Evolutionary conservation across 1,140 invertebrate genomes (phyloP), one percentile per base, ranked within the genome.

Genomic region (Aphelenchoides besseyi): DNA sequence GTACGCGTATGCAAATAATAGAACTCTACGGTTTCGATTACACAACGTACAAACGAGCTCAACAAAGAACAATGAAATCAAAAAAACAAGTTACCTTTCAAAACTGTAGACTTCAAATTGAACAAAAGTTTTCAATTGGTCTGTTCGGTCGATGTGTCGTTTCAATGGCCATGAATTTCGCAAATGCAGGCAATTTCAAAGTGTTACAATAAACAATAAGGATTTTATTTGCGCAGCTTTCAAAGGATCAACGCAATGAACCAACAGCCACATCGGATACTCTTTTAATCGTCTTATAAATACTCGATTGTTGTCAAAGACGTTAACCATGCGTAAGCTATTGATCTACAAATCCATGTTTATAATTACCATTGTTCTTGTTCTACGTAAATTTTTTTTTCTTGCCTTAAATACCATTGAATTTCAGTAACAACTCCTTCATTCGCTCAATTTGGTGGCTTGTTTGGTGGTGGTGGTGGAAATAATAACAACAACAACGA

Each of bases 401-500:
- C 41, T 48, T 48, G 12, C 41, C 12, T 48, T 48, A 48, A 12
- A 48, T 12, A 23, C 12, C 12, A 48, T 48, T 48, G 41, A 48
- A 23, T 48, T 48, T 48, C 41, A 48, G 41, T 48, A 16, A 48
- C 12, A 12, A 48, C 41, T 12, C 12, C 41, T 12, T 23, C 41
- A 12, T 12, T 48, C 18, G 55, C 55, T 8, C 37, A 41, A n/a
- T 41, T 41, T 59, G 55, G 26, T 59, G 26, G 5, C 5, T 8
- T 59, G 5, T 59, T 59, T 33, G 55, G 55, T 8, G 55, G 5
- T 33, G 55, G 55, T 33, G 55, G 55, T 5, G 32, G 32, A 28
- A 59, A 59, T 23, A 59, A 59, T 23, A 59, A 59, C 18, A 59
- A 59, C 55, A 59, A 59, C 32, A 59, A 59, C 55, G 32, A 18